Conservation (phyloP, 1,140 invertebrate species). For the Ips nitidus region DNA sequence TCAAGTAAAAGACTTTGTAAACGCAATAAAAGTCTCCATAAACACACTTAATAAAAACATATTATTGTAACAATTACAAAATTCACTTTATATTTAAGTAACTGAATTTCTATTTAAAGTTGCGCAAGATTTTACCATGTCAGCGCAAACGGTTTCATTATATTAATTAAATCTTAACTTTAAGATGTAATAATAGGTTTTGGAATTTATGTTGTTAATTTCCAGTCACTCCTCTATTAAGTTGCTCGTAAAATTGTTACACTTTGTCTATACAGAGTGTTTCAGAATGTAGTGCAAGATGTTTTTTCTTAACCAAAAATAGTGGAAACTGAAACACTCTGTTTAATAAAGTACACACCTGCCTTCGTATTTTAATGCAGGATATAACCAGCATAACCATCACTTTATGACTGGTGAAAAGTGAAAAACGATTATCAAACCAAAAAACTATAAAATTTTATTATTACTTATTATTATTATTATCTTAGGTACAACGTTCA, state of each 20-base stretch:
- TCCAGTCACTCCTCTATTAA: not conserved
- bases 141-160: not conserved
- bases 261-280: not conserved
- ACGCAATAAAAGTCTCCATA: conserved; percentile 3
- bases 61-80: not conserved
- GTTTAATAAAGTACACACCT: too few species aligned
- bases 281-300: too few species aligned
- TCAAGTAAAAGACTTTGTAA: conserved; percentile 16
- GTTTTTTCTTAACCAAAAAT: too few species aligned
- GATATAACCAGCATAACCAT: too few species aligned
- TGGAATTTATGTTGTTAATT: not conserved
- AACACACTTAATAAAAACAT: conserved; percentile 2
- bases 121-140: conserved; percentile 5
- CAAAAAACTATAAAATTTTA: too few species aligned
- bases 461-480: too few species aligned
- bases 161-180: not conserved
- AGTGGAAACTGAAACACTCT: too few species aligned
- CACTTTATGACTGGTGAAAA: too few species aligned
- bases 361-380: too few species aligned
- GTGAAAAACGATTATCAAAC: too few species aligned
- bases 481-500: too few species aligned
- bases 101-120: not conserved
- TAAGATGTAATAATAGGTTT: conserved; percentile 5
- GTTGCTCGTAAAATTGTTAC: not conserved
- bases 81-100: not conserved